Percentiles rank a stretch among this genome's conserved stretches.
These are phyloP conservation scores for Epinotia nisella DNA, from an alignment of 2,888 invertebrate species.

Conservation along the genomic window DNA sequence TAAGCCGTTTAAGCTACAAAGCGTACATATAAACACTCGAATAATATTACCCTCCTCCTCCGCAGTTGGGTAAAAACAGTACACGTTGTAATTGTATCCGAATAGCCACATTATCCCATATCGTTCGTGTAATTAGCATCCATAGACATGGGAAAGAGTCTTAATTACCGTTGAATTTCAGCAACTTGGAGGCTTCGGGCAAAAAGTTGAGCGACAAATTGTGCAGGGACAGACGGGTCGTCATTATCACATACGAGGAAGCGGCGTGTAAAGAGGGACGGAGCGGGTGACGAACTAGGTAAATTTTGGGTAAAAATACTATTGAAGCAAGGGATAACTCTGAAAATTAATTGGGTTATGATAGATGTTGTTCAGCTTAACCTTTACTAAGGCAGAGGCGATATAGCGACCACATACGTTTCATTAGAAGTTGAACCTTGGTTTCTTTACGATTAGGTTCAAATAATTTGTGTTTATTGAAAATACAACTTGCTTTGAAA, in stretches of 20 bases:
- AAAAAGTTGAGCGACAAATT: constrained; percentile 74
- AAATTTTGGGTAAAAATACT: background rate
- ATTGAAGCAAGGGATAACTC: background rate
- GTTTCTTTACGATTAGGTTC: too few relatives aligned
- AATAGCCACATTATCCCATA: constrained; percentile 44
- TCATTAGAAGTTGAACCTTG: too few relatives aligned
- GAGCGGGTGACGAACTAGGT: constrained; percentile 25
- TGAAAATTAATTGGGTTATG: background rate
- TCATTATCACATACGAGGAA: constrained; percentile 67
- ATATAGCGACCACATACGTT: too few relatives aligned
- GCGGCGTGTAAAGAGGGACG: constrained; percentile 53
- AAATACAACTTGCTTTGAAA: too few relatives aligned
- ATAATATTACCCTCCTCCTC: too few relatives aligned
- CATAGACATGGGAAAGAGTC: constrained; percentile 61
- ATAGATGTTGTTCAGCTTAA: background rate
- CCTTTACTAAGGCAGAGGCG: too few relatives aligned
- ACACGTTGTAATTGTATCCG: constrained; percentile 36
- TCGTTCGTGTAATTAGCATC: constrained; percentile 52
- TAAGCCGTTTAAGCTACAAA: too few relatives aligned
- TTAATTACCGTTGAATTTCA: constrained; percentile 66
- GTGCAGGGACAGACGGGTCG: constrained; percentile 52
- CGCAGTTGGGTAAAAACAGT: constrained; percentile 5
- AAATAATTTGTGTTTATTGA: too few relatives aligned
- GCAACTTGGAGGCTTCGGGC: constrained; percentile 55
- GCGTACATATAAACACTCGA: too few relatives aligned